These are phyloP conservation scores for Fukomys damarensis DNA, from an alignment of 2,113 vertebrate species.

Conservation along the genomic window DNA sequence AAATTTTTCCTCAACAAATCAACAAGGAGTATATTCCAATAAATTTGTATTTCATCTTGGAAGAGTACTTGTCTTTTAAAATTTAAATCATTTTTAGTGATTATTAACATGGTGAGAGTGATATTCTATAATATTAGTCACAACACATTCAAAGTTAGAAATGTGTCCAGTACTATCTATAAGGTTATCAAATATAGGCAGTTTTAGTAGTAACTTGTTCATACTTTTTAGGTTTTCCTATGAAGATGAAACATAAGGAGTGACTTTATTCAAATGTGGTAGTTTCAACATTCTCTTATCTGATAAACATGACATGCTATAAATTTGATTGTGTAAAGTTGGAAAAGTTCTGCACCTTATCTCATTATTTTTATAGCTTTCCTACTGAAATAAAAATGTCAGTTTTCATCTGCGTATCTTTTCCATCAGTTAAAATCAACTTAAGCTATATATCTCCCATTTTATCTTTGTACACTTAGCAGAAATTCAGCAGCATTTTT, in stretches of 20 bases:
- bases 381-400: constrained; percentile 7
- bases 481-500: not conserved
- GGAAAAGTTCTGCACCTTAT: not conserved
- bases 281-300: not conserved
- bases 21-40: not conserved
- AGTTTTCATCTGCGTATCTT: not conserved
- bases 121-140: constrained; percentile 8
- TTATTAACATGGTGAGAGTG: not conserved
- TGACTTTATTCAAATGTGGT: constrained; percentile 38
- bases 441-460: not conserved
- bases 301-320: constrained; percentile 40
- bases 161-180: constrained; percentile 15
- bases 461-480: not conserved
- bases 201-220: not conserved
- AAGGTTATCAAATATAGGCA: constrained; percentile 28
- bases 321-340: constrained; percentile 32
- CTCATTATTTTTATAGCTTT: not conserved
- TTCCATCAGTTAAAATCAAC: not conserved
- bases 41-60: not conserved
- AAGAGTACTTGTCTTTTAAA: not conserved
- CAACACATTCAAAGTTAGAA: constrained; percentile 26
- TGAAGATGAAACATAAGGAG: constrained; percentile 15
- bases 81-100: constrained; percentile 35
- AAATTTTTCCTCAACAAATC: not conserved
- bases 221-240: not conserved